These are phyloP conservation scores for Solea solea DNA, from an alignment of 2,113 vertebrate genomes.

Conservation along the genomic window DNA sequence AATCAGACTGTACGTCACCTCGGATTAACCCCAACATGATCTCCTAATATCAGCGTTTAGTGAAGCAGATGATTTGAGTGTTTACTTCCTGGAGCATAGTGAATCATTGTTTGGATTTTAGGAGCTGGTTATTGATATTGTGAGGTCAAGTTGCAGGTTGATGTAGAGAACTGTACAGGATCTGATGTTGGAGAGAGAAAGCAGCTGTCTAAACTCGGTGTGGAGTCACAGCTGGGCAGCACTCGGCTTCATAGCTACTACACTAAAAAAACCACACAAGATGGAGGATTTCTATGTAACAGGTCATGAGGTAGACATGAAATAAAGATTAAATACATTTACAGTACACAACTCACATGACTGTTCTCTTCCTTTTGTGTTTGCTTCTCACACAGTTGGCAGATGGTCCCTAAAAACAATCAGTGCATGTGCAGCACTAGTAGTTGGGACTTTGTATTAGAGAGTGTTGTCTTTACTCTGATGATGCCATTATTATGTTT, in stretches of 20 bases:
- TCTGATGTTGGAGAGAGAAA: conserved; percentile 60
- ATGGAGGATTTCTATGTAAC: conserved; percentile 77
- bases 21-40: conserved; percentile 47
- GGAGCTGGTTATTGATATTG: conserved; percentile 40
- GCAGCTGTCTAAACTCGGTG: conserved; percentile 55
- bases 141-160: conserved; percentile 50
- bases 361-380: conserved; percentile 42
- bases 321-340: conserved; percentile 78
- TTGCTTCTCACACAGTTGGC: background rate
- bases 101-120: conserved; percentile 18
- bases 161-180: conserved; percentile 34
- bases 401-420: too few relatives aligned
- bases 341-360: conserved; percentile 61
- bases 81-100: conserved; percentile 28
- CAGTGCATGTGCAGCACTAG: background rate
- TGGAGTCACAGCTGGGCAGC: conserved; percentile 49
- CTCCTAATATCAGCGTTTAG: conserved; percentile 41
- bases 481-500: background rate
- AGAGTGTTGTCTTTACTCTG: background rate
- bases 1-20: conserved; percentile 57
- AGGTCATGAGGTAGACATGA: conserved; percentile 74
- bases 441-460: background rate
- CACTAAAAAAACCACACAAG: conserved; percentile 60
- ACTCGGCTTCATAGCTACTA: conserved; percentile 58
- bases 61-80: conserved; percentile 10